A percentile compares a stretch with the other conserved stretches of the same genome.
These are phyloP conservation scores for Bos indicus DNA, from an alignment of 2,113 vertebrate species.

Conservation along the genomic window DNA sequence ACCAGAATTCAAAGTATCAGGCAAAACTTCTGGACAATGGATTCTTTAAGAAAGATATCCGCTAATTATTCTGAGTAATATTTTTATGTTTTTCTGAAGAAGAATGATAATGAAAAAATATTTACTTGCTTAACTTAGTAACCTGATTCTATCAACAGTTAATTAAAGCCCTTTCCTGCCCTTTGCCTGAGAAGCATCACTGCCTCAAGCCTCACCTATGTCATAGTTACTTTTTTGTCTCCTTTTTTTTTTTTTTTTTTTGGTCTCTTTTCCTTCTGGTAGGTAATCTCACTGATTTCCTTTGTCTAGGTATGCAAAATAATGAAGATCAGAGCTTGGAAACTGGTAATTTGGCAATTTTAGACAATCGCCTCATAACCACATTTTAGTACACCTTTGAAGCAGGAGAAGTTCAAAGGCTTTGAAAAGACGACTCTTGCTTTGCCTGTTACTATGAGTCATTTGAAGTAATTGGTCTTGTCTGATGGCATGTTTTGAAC, in stretches of 20 bases:
- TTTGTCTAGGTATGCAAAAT: constrained; percentile 76
- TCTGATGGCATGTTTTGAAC: constrained; percentile 89
- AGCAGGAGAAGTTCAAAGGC: constrained; percentile 89
- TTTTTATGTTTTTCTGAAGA: background rate
- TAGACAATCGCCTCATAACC: constrained; percentile 85
- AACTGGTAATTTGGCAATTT: constrained; percentile 86
- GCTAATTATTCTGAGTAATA: background rate
- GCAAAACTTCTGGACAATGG: background rate
- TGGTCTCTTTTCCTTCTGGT: background rate
- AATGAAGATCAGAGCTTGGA: constrained; percentile 81
- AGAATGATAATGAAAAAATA: background rate
- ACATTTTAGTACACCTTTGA: constrained; percentile 87
- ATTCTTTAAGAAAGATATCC: background rate
- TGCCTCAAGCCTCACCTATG: constrained; percentile 5
- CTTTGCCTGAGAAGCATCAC: accelerated
- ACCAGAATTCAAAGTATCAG: background rate
- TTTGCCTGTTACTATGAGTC: constrained; percentile 85
- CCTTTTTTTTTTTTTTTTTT: background rate
- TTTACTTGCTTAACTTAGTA: background rate
- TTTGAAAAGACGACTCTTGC: constrained; percentile 78
- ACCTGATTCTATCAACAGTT: background rate
- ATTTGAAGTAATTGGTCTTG: constrained; percentile 93
- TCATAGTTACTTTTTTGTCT: background rate
- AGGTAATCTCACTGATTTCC: constrained; percentile 48
- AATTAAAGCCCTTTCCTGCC: background rate